phyloP scores from a whole-genome alignment of 1,140 invertebrate genomes.

The Penaeus indicus region DNA sequence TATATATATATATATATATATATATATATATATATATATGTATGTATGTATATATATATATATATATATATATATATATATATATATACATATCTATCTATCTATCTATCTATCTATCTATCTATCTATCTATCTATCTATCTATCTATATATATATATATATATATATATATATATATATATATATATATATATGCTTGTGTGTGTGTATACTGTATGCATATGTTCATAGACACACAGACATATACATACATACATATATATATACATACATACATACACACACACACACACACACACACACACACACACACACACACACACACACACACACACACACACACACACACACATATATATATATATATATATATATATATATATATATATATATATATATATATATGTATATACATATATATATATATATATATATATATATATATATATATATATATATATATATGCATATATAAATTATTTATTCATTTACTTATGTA shows the following conservation, averaged over 20 bases:
- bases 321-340: neutral
- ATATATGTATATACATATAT: conserved; percentile 35
- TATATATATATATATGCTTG: no score
- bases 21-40: conserved; percentile 11
- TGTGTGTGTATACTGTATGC: no score
- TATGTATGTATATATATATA: conserved; percentile 24
- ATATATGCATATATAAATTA: neutral
- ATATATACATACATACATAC: conserved; percentile 31
- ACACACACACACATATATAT: conserved; percentile 2
- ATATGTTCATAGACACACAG: conserved; percentile 19
- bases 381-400: conserved; percentile 32
- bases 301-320: no score
- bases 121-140: neutral
- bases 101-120: conserved; percentile 23
- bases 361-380: conserved; percentile 40
- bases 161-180: neutral
- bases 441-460: conserved; percentile 5
- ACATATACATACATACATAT: conserved; percentile 27
- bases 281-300: no score
- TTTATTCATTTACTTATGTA: neutral
- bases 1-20: conserved; percentile 20
- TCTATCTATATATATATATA: conserved; percentile 21
- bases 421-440: conserved; percentile 39
- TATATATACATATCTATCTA: conserved; percentile 35
- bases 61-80: conserved; percentile 20